phyloP scores from a whole-genome alignment of 2,113 vertebrate genomes.

The Eulacestoma nigropectus region DNA sequence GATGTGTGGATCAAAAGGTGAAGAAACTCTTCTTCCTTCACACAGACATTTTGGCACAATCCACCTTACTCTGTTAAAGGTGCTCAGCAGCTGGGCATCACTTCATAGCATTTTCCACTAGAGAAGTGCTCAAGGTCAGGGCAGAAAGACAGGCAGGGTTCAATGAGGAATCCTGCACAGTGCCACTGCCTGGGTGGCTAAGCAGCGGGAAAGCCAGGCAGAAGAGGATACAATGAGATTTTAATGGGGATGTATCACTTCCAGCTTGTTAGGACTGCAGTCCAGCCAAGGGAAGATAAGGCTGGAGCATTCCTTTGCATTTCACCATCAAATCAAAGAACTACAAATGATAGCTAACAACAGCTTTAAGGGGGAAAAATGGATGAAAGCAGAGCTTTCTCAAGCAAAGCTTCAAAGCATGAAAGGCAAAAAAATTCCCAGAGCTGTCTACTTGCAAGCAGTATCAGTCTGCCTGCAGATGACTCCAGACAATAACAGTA shows the following conservation, averaged over 20 bases:
- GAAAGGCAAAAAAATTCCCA: neutral
- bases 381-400: neutral
- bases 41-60: neutral
- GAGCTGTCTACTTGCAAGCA: neutral
- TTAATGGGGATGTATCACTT: neutral
- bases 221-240: neutral
- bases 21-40: neutral
- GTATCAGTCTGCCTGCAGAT: neutral
- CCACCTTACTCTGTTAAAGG: neutral
- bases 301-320: neutral
- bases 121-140: neutral
- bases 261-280: neutral
- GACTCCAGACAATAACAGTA: neutral
- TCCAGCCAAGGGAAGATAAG: neutral
- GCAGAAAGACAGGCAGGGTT: neutral
- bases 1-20: neutral
- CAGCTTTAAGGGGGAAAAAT: neutral
- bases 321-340: neutral
- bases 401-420: conserved; percentile 9
- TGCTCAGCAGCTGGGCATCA: neutral
- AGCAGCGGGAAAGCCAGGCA: neutral
- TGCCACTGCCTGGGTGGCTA: neutral
- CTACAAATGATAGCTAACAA: neutral
- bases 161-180: neutral
- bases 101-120: neutral